Evolutionary conservation across 2,113 vertebrate species (phyloP).

Genomic region (Tor tambroides): DNA sequence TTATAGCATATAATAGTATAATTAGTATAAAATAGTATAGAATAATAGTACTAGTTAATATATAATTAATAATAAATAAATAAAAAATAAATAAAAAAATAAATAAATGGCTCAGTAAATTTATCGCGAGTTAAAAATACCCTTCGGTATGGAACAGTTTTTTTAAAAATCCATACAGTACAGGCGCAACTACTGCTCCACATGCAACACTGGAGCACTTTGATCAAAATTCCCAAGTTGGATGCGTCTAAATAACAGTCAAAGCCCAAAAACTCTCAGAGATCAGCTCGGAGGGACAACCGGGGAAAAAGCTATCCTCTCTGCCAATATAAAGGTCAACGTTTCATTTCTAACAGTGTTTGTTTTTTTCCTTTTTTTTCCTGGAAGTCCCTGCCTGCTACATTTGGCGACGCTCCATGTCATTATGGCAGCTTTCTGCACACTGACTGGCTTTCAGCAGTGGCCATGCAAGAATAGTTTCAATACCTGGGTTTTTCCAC

Average conservation of each 20-base stretch:
- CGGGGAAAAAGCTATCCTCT: constrained; percentile 36
- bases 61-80: too few species aligned
- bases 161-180: not conserved
- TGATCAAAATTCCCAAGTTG: constrained; percentile 52
- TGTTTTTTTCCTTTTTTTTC: constrained; percentile 64
- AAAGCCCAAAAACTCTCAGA: constrained; percentile 58
- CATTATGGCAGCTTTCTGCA: constrained; percentile 79
- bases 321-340: constrained; percentile 70
- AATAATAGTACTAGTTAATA: too few species aligned
- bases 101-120: not conserved
- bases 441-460: constrained; percentile 79
- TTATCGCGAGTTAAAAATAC: not conserved
- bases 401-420: constrained; percentile 79
- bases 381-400: constrained; percentile 73
- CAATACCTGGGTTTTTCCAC: constrained; percentile 86
- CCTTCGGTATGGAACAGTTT: not conserved
- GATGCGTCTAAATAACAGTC: constrained; percentile 57
- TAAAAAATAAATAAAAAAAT: not conserved
- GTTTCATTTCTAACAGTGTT: constrained; percentile 68
- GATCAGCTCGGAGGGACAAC: constrained; percentile 53
- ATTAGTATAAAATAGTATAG: not conserved
- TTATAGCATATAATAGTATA: not conserved
- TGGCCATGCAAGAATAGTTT: constrained; percentile 82
- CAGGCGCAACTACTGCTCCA: constrained; percentile 57
- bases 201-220: constrained; percentile 14